Evolutionary conservation across 2,888 invertebrate species (phyloP), one percentile per base, ranked within the genome.

Genomic region (Noctua comes): DNA sequence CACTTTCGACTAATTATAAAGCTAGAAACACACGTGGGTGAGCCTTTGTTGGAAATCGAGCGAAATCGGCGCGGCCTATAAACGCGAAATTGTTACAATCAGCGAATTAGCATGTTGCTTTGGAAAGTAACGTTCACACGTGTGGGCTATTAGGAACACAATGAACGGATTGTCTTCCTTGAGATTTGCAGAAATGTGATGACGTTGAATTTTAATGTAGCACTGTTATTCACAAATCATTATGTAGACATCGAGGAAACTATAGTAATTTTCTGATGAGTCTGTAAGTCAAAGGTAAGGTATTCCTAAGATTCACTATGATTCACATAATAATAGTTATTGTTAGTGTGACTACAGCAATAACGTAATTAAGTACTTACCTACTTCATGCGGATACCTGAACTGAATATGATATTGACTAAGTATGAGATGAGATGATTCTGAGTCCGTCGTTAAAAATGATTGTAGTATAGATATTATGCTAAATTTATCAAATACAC

Each of bases 1-100:
- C 88, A 93, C 93, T 94, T 94, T 93, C 93, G 79, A 90, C 86
- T 91, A 93, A 93, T 93, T 93, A 92, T 85, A 40, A 68, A 72
- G 73, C 69, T 72, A 80, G 68, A 68, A 72, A 74, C 76, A 88
- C 88, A 92, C 90, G 93, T 93, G 89, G 92, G 93, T 87, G 91
- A 85, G 88, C 80, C 86, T 88, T 88, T 88, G 91, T 88, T 86
- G 72, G 80, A 74, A 76, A 82, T 84, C 73, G 74, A 71, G 64
- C 65, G 85, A 90, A 86, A 88, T 90, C 84, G 86, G 77, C 70
- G 75, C 82, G 86, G 81, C 86, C 86, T 90, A 84, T 86, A 88
- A 83, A 88, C 82, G 75, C 70, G 73, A 85, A 84, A 83, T 72
- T 68, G 62, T 77, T 73, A 77, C 65, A 72, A 66, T 70, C 66